Conservation (phyloP, 2,113 vertebrate species). For the Hemiprocne comata region DNA sequence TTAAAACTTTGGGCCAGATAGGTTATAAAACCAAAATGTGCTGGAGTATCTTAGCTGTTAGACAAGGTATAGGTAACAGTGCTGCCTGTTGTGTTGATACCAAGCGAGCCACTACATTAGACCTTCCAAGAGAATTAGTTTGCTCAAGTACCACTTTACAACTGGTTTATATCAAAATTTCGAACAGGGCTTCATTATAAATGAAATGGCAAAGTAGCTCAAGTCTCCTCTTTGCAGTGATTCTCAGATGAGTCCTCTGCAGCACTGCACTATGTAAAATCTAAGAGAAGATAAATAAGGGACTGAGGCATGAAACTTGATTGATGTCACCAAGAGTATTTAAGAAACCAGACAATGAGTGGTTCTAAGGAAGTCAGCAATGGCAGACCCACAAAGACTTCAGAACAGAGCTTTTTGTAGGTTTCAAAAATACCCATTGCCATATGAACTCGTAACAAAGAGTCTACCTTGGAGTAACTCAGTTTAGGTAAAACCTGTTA, state of each 20-base stretch:
- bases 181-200: not conserved
- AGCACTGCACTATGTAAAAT: not conserved
- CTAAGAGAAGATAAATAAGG: not conserved
- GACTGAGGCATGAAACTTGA: not conserved
- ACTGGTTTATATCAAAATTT: not conserved
- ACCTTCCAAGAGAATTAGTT: not conserved
- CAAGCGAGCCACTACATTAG: not conserved
- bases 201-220: not conserved
- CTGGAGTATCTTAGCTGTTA: not conserved
- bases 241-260: not conserved
- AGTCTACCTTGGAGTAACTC: not conserved
- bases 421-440: not conserved
- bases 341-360: not conserved
- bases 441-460: not conserved
- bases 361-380: not conserved
- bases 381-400: not conserved
- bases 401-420: not conserved
- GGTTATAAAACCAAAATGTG: not conserved
- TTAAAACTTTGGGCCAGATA: not conserved
- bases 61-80: not conserved
- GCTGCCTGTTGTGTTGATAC: not conserved
- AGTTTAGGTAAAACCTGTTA: not conserved
- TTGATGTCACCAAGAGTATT: not conserved
- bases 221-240: not conserved
- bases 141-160: not conserved